Evolutionary conservation across 2,113 vertebrate genomes (phyloP), one percentile per base, ranked within the genome.

Genomic region (Capricornis sumatraensis): DNA sequence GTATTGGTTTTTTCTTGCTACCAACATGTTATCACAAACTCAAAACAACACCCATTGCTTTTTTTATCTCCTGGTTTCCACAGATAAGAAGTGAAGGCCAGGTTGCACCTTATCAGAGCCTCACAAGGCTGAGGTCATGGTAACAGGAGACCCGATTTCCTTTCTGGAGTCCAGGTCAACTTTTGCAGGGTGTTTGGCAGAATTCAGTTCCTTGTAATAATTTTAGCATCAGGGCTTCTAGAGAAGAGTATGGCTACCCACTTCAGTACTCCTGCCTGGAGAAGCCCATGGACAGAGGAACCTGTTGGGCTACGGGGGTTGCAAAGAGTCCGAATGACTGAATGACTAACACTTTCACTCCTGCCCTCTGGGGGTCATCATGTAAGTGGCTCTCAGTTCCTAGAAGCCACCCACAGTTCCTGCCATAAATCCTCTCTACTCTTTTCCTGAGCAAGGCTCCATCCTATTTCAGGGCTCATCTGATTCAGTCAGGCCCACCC

Each of bases 301-400:
- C 71, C 71, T 43, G 23, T 7, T 7, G 71, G 30, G 23, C 23
- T 43, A 7, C 2, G 2, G 23, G 12, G 12, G 23, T 14, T 43
- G 23, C 23, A 76, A 4, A 14, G 12, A 27, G 36, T 71, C 12
- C 0, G 0, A 23, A 76, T 3, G 23, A 43, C 67, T 71, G 23
- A 27, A 5, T 74, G 23, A 43, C 21, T 2, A 76, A 76, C 40
- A 76, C 71, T 43, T 27, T 27, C 12, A 43, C 12, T 25, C 5
- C 43, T 55, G 30, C 62, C 67, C 15, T 64, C 36, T 47, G 52
- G 28, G 6, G 43, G 52, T 58, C 53, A 40, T 17, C 53, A n/a
- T 19, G 7, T 11, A 57, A 25, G 13, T 2, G 10, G 52, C n/a
- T 78, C 67, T 57, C 40, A 28, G 71, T 25, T 43, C 30, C 23